phyloP scores from a whole-genome alignment of 2,888 invertebrate species.

The Melinaea menophilus region DNA sequence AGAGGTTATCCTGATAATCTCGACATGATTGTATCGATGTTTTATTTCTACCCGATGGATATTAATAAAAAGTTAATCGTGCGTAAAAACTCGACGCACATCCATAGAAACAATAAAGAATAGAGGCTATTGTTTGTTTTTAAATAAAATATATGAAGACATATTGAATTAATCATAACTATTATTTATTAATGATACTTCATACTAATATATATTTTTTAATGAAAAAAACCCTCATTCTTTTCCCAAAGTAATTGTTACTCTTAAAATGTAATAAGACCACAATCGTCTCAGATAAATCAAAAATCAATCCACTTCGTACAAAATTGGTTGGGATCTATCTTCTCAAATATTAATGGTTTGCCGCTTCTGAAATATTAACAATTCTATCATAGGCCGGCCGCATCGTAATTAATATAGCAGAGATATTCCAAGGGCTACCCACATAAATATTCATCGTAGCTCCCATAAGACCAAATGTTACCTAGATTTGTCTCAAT shows the following conservation, averaged over 20 bases:
- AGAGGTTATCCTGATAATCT: conserved; percentile 11
- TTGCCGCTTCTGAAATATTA: conserved; percentile 32
- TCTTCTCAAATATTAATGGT: conserved; percentile 27
- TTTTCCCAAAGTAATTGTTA: too few species aligned
- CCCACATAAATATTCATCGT: conserved; percentile 52
- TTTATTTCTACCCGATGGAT: conserved; percentile 36
- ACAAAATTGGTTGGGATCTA: conserved; percentile 6
- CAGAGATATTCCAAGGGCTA: conserved; percentile 42
- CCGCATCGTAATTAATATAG: conserved; percentile 49
- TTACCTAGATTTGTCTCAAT: conserved; percentile 13
- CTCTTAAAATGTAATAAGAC: too few species aligned
- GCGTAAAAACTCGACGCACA: conserved; percentile 44
- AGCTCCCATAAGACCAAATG: conserved; percentile 29
- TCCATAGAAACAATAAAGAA: too few species aligned
- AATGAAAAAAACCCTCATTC: too few species aligned
- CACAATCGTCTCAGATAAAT: conserved; percentile 10
- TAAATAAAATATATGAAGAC: too few species aligned
- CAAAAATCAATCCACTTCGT: not conserved
- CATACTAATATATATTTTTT: too few species aligned
- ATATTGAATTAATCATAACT: too few species aligned
- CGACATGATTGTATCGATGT: conserved; percentile 16
- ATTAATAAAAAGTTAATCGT: conserved; percentile 71
- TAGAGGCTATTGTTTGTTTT: too few species aligned
- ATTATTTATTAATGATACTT: too few species aligned
- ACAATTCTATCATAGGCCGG: conserved; percentile 29